Evolutionary conservation across 2,888 invertebrate genomes (phyloP), one percentile per base, ranked within the genome.

Genomic region (Hydropsyche betteni): DNA sequence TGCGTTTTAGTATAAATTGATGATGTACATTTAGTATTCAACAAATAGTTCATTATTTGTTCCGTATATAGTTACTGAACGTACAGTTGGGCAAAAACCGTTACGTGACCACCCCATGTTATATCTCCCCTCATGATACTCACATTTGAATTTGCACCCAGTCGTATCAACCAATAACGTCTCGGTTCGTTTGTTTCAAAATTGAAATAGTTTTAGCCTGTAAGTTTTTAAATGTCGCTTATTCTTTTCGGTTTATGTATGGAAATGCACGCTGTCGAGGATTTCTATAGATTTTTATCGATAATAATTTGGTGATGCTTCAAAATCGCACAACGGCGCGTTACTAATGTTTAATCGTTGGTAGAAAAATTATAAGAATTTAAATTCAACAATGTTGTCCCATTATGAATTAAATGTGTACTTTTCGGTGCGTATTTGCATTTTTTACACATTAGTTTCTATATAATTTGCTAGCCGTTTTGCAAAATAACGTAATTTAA

Each of bases 301-400:
- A 44, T 24, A 24, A 24, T 24, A 24, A 24, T 24, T 24, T 4
- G 44, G 10, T 4, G 44, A 44, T 44, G 10, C 44, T 44, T 44
- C 44, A 10, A 44, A 44, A 44, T 8, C 10, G 6, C 10, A 44
- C 44, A 44, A 44, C 44, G 44, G 44, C 44, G 44, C 44, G 10
- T 44, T 44, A 44, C 44, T 44, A 44, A 44, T 44, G 44, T 44
- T 44, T 10, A 10, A 10, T 44, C 44, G 44, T 44, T 44, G 3
- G 44, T 8, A 6, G 36, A 33, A 24, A 64, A 64, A 34, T 64
- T 64, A 36, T 10, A 64, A 12, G n/a, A 12, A 64, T 64, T 36
- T 61, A 64, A 34, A 64, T 64, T 64, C 64, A 36, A 64, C 36
- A 64, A 64, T 64, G 64, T 64, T 34, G 64, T 64, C 64, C 64